Conservation (phyloP, 2,888 invertebrate genomes). For the Tribolium freemani region DNA sequence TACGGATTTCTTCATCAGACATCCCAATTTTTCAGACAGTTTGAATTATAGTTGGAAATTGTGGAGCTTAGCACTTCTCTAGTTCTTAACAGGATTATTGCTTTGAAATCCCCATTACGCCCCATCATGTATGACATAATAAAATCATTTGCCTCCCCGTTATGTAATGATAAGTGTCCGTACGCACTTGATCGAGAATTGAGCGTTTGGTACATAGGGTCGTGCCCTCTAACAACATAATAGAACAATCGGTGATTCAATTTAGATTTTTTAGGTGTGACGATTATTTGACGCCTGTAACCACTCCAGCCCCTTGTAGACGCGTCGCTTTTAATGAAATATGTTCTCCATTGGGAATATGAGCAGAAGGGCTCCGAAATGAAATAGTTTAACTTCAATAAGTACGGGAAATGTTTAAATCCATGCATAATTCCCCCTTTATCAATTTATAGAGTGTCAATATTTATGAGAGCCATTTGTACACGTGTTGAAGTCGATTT, state of each 20-base stretch:
- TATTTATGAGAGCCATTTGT: conserved; percentile 57
- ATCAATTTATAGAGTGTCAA: conserved; percentile 59
- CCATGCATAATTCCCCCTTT: conserved; percentile 54
- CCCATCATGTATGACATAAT: conserved; percentile 57
- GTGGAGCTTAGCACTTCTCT: not conserved
- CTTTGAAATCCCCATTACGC: conserved; percentile 32
- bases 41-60: too few relatives aligned
- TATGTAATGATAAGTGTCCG: conserved; percentile 66
- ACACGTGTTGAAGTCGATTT: conserved; percentile 58
- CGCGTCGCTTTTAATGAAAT: conserved; percentile 66
- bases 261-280: conserved; percentile 74
- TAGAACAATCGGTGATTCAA: conserved; percentile 80
- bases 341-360: conserved; percentile 64
- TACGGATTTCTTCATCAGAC: too few relatives aligned
- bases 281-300: conserved; percentile 68
- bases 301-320: conserved; percentile 54
- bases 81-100: conserved; percentile 27
- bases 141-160: conserved; percentile 59
- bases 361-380: conserved; percentile 59
- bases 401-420: conserved; percentile 59
- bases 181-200: conserved; percentile 68
- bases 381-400: conserved; percentile 67
- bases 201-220: conserved; percentile 63
- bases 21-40: too few relatives aligned
- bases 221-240: conserved; percentile 78